Base-by-base conservation (phyloP, 35 echinoderm and acorn worm genomes). In the Apostichopus parvimensis region DNA sequence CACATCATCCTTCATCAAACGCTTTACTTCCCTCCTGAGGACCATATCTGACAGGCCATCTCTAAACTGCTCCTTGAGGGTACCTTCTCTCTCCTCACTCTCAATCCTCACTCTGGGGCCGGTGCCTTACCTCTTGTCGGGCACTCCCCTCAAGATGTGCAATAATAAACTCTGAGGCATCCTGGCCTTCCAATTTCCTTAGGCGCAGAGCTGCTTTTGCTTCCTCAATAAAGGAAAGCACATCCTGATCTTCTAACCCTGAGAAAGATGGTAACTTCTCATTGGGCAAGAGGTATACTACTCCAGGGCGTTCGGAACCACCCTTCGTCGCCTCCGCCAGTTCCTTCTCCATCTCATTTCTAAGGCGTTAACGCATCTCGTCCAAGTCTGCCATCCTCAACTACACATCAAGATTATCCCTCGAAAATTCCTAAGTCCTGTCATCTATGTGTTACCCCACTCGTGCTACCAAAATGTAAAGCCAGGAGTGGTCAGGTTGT, bases 71-170 rank as follows among this genome's bases (percentile, higher is more conserved):
- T 34, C 28, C 90, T 80, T 91, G 75, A 26, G 14, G 21, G 56
- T 80, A 91, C 77, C n/a, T 24, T n/a, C n/a, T n/a, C n/a, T n/a
- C n/a, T n/a, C n/a, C n/a, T n/a, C n/a, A n/a, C n/a, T n/a, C n/a
- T n/a, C n/a, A n/a, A n/a, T n/a, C 1, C 79, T 26, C 9, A 59
- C 68, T 1, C 75, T 13, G 15, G 61, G 88, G 88, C 13, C 89
- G 79, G 79, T 94, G 93, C 79, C 60, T 72, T 23, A 94, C 62
- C 81, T 91, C 93, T 56, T 78, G 79, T 21, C 93, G 1, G 57
- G 93, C 93, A 78, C 78, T n/a, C 9, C 93, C 93, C 72, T 91
- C 93, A 22, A 94, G 54, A 21, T 91, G 79, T 28, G 93, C 78
- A 1, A 94, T 14, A 21, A 94, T 71, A 28, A 91, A 94, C n/a